Percentiles rank a stretch among this genome's conserved stretches.
phyloP scores from a whole-genome alignment of 2,797 vertebrate genomes.

The Poecilia velifera region DNA sequence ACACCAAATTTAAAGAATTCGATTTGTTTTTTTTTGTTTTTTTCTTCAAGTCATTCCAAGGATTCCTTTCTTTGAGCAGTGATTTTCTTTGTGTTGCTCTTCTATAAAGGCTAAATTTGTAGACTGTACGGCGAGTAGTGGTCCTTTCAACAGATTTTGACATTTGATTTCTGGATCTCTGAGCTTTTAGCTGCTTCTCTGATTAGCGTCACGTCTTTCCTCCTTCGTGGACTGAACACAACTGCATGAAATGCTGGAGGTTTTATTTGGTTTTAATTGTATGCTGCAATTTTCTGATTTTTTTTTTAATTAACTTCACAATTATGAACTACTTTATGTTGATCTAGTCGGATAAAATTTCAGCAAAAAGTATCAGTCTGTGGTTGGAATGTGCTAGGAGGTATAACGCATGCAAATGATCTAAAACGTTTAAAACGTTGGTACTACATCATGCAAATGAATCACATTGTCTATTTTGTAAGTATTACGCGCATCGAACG shows the following conservation, averaged over 20 bases:
- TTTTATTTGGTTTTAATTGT: background rate
- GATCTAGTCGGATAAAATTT: background rate
- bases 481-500: too few species aligned
- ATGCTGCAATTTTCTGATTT: background rate
- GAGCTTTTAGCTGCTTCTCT: background rate
- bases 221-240: too few species aligned
- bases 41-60: background rate
- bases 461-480: too few species aligned
- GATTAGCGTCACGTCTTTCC: background rate
- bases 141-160: background rate
- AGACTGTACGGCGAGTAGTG: background rate
- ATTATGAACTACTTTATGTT: background rate
- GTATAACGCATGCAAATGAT: too few species aligned
- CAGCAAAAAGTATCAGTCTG: background rate
- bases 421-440: too few species aligned
- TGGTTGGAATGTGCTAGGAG: background rate
- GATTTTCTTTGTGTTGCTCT: background rate
- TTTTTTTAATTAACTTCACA: background rate
- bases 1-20: background rate
- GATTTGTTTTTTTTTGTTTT: fast-evolving
- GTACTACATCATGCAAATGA: too few species aligned
- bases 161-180: background rate
- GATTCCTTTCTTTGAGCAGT: background rate
- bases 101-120: background rate
- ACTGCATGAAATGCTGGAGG: too few species aligned